Evolutionary conservation across 2,113 vertebrate species (phyloP).

Genomic region (Euleptes europaea): DNA sequence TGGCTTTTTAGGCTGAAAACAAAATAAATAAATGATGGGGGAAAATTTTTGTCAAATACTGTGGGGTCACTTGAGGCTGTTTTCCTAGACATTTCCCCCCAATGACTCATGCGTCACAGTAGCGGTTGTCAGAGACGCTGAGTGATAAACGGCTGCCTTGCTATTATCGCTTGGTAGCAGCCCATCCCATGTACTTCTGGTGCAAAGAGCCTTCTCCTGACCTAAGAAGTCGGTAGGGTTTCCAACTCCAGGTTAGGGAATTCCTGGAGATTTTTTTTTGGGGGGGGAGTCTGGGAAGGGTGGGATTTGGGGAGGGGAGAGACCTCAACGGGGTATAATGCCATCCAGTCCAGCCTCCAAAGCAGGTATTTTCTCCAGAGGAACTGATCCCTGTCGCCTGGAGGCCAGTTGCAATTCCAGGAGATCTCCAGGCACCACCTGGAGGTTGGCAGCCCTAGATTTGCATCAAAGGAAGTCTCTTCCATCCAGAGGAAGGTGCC

Average conservation of each 20-base stretch:
- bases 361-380: no score
- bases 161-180: neutral
- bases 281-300: neutral
- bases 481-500: no score
- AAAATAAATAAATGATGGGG: slow-evolving; percentile 1
- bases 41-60: neutral
- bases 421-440: no score
- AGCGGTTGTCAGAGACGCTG: neutral
- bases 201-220: neutral
- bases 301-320: neutral
- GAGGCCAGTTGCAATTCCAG: no score
- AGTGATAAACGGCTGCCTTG: neutral
- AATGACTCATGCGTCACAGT: neutral
- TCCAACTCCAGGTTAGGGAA: no score
- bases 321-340: no score
- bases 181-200: neutral
- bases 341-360: no score
- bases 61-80: neutral
- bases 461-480: no score
- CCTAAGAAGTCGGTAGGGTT: no score
- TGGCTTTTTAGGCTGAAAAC: slow-evolving; percentile 18
- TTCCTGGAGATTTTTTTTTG: neutral
- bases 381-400: no score
- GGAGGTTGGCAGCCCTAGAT: no score
- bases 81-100: slow-evolving; percentile 26